Evolutionary conservation across 2,888 invertebrate species (phyloP).

Genomic region (Bruchidius siliquastri): DNA sequence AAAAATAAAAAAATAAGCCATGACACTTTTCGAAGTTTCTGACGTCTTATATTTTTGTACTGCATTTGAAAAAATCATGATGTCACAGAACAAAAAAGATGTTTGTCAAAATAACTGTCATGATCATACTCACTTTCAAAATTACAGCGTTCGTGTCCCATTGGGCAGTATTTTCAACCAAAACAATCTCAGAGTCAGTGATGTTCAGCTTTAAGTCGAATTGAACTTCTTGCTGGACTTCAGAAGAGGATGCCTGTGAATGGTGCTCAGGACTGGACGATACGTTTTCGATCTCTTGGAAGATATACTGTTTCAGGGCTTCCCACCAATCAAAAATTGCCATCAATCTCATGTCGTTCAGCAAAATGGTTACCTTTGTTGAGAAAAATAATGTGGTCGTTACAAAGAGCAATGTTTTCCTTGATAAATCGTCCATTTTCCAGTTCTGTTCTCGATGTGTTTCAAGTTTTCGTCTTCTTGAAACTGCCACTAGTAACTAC

Average conservation of each 20-base stretch:
- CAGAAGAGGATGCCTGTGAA: constrained; percentile 16
- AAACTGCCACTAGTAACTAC: too few relatives aligned
- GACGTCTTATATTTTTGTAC: too few relatives aligned
- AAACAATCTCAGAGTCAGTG: constrained; percentile 90
- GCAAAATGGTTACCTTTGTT: constrained; percentile 67
- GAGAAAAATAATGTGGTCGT: background rate
- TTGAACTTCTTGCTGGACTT: constrained; percentile 41
- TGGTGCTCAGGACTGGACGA: constrained; percentile 29
- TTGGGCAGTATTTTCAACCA: constrained; percentile 85
- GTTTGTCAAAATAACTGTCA: background rate
- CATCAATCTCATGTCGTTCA: constrained; percentile 93
- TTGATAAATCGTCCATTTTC: too few relatives aligned
- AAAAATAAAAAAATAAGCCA: too few relatives aligned
- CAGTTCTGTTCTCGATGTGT: too few relatives aligned
- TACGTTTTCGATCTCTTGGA: constrained; percentile 43
- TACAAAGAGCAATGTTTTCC: too few relatives aligned
- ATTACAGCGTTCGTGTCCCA: constrained; percentile 93
- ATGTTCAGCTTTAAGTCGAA: constrained; percentile 89
- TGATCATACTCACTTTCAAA: constrained; percentile 55
- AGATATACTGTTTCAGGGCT: constrained; percentile 73
- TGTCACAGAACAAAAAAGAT: background rate
- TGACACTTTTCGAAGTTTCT: too few relatives aligned
- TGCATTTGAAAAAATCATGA: constrained; percentile 2
- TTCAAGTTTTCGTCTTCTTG: too few relatives aligned
- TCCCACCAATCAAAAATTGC: constrained; percentile 93